Base-by-base conservation (phyloP, 2,797 vertebrate species). In the Lithobates pipiens region DNA sequence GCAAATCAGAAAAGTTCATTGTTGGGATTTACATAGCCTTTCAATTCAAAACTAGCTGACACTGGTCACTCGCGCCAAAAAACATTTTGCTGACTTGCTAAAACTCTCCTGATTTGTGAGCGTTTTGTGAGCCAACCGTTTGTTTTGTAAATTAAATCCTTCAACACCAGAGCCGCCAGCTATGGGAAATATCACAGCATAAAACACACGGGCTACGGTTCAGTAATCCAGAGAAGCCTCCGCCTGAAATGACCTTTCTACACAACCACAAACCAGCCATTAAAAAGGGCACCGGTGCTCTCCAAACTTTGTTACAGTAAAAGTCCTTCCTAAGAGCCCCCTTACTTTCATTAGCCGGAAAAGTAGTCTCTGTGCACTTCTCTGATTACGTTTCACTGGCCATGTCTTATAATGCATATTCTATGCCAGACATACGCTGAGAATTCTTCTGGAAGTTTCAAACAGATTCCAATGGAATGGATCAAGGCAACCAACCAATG, bases 141-240 rank as follows among this genome's bases (percentile, higher is more conserved):
- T 84, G 76, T 77, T 84, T 67, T 72, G 76, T 44, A 77, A 78
- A 77, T 73, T 63, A 77, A 78, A 84, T 72, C 46, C 50, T 84
- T 78, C 50, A 72, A 34, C 5, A 34, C 39, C 77, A 18, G 46
- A 77, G 15, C 50, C 44, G 39, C 72, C 57, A 71, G 27, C 29
- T n/a, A 39, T 16, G 50, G 42, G 76, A 70, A 76, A 76, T 25
- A 36, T 76, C 65, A 39, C n/a, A 74, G 80, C 70, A 67, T 74
- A 27, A 21, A 44, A 75, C 29, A 67, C 9, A 42, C 34, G 68
- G 71, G 80, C 54, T 29, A 11, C 11, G 36, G 54, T 75, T 75
- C 71, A 82, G 67, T 82, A 82, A 72, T n/a, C 25, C 27, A 9
- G 27, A 32, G 42, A n/a, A 70, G 25, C 77, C 39, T 39, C 77